These are phyloP conservation scores for Drosophila mojavensis DNA, from an alignment of 1,140 invertebrate species.

Conservation along the genomic window DNA sequence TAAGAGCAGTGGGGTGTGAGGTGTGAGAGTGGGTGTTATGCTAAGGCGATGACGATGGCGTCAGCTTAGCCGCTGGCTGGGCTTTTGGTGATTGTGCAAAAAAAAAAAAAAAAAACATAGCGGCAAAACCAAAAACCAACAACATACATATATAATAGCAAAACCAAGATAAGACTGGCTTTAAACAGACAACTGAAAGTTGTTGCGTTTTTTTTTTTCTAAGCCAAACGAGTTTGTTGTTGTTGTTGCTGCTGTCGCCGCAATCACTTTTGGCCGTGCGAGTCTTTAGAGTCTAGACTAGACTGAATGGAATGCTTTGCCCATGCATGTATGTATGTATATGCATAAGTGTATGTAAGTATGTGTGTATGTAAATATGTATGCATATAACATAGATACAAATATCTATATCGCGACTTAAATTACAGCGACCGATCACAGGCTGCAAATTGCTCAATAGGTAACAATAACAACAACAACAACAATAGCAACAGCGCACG, in stretches of 20 bases:
- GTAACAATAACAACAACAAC: constrained; percentile 42
- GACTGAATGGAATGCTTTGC: constrained; percentile 60
- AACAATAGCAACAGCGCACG: background rate
- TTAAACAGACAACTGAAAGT: constrained; percentile 70
- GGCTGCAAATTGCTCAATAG: constrained; percentile 58
- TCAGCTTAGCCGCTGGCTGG: constrained; percentile 40
- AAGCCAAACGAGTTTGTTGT: constrained; percentile 71
- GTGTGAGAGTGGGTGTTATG: constrained; percentile 5
- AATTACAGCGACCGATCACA: constrained; percentile 47
- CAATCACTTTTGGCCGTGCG: constrained; percentile 69
- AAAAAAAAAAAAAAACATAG: background rate
- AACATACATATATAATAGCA: constrained; percentile 45
- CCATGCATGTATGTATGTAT: constrained; percentile 4
- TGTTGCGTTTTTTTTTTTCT: constrained; percentile 64
- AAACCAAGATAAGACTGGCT: constrained; percentile 58
- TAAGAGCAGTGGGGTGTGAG: background rate
- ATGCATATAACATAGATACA: constrained; percentile 1
- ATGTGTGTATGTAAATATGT: background rate
- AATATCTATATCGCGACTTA: constrained; percentile 9
- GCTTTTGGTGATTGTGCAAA: constrained; percentile 60
- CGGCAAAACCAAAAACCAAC: constrained; percentile 11
- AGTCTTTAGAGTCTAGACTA: constrained; percentile 55
- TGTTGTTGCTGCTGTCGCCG: constrained; percentile 50
- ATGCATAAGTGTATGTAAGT: background rate
- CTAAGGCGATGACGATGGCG: constrained; percentile 42